A percentile compares a stretch with the other conserved stretches of the same genome.
Evolutionary conservation across 2,113 vertebrate species (phyloP).

Genomic region (Mastomys coucha): DNA sequence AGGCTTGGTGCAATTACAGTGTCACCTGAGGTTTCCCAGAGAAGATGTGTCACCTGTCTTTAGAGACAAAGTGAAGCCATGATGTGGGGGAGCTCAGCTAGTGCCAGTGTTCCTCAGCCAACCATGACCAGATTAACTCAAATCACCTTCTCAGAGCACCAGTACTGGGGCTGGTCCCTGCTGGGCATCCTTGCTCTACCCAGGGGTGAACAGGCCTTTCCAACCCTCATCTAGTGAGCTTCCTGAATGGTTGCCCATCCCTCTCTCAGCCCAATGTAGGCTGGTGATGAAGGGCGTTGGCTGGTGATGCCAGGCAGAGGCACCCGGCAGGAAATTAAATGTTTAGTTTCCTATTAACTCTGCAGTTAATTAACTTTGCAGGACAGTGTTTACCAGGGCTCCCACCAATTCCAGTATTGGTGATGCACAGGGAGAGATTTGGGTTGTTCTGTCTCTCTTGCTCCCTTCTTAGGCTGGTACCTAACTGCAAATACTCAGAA

Average conservation of each 20-base stretch:
- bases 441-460: not conserved
- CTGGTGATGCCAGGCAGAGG: constrained; percentile 63
- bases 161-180: not conserved
- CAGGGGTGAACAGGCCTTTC: not conserved
- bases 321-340: constrained; percentile 74
- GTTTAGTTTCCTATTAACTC: constrained; percentile 70
- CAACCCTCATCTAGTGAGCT: not conserved
- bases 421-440: not conserved
- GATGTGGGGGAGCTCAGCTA: rapidly evolving
- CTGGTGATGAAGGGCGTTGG: not conserved
- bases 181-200: not conserved
- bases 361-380: not conserved
- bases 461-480: constrained; percentile 25
- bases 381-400: constrained; percentile 18
- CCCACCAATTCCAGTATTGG: constrained; percentile 12
- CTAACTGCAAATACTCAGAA: not conserved
- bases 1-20: not conserved
- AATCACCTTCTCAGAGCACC: not conserved
- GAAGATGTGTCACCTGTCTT: not conserved
- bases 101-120: constrained; percentile 9
- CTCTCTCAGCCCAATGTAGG: not conserved
- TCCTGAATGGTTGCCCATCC: not conserved
- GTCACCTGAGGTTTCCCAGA: not conserved
- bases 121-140: not conserved
- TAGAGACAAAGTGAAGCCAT: not conserved